Conservation (phyloP, 2,113 vertebrate genomes). For the Lophochroa leadbeateri region DNA sequence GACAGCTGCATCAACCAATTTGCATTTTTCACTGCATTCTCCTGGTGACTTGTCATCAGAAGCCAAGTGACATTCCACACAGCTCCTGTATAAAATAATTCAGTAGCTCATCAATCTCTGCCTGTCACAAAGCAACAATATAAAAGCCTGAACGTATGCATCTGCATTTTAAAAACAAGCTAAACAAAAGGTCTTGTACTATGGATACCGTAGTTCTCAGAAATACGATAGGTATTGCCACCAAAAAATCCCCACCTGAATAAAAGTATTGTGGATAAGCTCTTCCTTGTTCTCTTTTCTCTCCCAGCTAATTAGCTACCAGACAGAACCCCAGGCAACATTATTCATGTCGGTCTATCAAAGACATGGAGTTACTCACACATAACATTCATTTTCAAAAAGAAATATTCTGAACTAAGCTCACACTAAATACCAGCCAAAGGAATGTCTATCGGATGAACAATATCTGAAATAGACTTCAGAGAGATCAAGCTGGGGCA, state of each 20-base stretch:
- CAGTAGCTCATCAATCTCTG: conserved; percentile 59
- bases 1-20: conserved; percentile 78
- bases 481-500: not conserved
- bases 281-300: not conserved
- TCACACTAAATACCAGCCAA: not conserved
- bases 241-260: not conserved
- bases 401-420: not conserved
- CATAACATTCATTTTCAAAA: not conserved
- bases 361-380: conserved; percentile 13
- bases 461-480: conserved; percentile 11
- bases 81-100: conserved; percentile 81
- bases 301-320: not conserved
- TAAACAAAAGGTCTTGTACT: conserved; percentile 40
- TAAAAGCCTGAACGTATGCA: not conserved
- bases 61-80: conserved; percentile 92
- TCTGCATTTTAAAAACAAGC: conserved; percentile 44
- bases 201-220: conserved; percentile 10
- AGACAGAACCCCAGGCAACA: conserved; percentile 44
- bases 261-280: conserved; percentile 27
- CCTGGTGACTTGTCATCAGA: conserved; percentile 66
- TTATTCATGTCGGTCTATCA: conserved; percentile 24
- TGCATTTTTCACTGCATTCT: conserved; percentile 86
- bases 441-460: not conserved
- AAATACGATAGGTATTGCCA: conserved; percentile 57
- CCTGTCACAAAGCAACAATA: not conserved